phyloP scores from a whole-genome alignment of 1,140 invertebrate genomes.

The Caenorhabditis remanei region DNA sequence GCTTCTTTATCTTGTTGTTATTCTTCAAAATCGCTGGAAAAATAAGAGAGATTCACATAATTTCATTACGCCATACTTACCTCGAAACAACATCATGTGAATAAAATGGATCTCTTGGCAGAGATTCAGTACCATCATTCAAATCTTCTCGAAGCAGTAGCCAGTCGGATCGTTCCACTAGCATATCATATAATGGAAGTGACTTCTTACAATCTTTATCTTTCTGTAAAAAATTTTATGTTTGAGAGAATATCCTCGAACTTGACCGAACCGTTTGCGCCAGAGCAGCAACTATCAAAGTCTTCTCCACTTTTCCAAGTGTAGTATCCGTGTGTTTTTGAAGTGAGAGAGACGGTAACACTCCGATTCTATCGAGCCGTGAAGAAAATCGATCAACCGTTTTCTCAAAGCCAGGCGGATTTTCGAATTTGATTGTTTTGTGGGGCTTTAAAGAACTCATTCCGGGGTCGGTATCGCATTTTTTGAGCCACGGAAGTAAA shows the following conservation, averaged over 20 bases:
- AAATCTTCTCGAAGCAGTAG: constrained; percentile 3
- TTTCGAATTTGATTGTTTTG: neutral
- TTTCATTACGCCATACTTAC: neutral
- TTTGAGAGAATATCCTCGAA: neutral
- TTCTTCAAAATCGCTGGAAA: constrained; percentile 26
- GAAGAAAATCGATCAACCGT: neutral
- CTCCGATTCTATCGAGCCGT: neutral
- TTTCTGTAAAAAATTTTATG: constrained; percentile 11
- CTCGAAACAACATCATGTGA: constrained; percentile 21
- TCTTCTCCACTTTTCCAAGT: constrained; percentile 14
- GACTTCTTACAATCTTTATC: neutral
- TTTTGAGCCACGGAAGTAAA: constrained; percentile 2
- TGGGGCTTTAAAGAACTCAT: neutral
- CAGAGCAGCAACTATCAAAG: neutral
- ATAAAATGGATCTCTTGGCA: constrained; percentile 26
- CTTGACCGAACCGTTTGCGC: neutral
- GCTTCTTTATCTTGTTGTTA: constrained; percentile 14
- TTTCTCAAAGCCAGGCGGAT: neutral
- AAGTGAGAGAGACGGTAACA: neutral
- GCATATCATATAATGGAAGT: neutral
- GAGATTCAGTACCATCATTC: constrained; percentile 6
- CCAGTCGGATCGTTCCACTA: constrained; percentile 25
- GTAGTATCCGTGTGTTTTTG: constrained; percentile 27
- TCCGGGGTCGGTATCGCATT: neutral
- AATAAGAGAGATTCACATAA: neutral